Conservation (phyloP, 2,888 invertebrate species). For the Drosophila meridiana region DNA sequence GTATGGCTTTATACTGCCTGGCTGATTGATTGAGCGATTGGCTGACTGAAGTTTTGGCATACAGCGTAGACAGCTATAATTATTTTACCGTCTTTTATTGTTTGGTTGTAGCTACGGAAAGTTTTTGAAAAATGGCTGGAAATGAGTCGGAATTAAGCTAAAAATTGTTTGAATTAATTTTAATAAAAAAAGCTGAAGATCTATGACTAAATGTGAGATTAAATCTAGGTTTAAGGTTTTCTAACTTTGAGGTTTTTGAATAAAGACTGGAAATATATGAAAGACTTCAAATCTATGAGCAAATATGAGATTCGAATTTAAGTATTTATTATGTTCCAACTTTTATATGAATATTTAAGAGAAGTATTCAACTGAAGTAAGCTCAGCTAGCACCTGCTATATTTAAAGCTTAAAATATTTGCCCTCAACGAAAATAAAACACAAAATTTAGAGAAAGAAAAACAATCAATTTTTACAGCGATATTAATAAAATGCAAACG, state of each 20-base stretch:
- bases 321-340: not conserved
- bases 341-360: not conserved
- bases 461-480: not conserved
- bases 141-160: not conserved
- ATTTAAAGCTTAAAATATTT: too few relatives aligned
- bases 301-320: too few relatives aligned
- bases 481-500: not conserved
- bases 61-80: not conserved
- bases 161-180: not conserved
- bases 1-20: not conserved
- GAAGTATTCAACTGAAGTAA: not conserved
- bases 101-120: not conserved
- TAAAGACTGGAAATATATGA: too few relatives aligned
- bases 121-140: not conserved
- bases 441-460: not conserved
- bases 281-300: too few relatives aligned
- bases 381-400: not conserved
- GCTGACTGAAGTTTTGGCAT: not conserved
- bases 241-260: too few relatives aligned
- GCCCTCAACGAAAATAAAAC: not conserved
- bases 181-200: not conserved
- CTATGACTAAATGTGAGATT: not conserved
- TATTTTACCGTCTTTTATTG: not conserved
- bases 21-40: conserved; percentile 14
- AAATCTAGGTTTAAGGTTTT: not conserved